A percentile compares a stretch with the other conserved stretches of the same genome.
These are phyloP conservation scores for Microcaecilia unicolor DNA, from an alignment of 2,797 vertebrate species.

Conservation along the genomic window DNA sequence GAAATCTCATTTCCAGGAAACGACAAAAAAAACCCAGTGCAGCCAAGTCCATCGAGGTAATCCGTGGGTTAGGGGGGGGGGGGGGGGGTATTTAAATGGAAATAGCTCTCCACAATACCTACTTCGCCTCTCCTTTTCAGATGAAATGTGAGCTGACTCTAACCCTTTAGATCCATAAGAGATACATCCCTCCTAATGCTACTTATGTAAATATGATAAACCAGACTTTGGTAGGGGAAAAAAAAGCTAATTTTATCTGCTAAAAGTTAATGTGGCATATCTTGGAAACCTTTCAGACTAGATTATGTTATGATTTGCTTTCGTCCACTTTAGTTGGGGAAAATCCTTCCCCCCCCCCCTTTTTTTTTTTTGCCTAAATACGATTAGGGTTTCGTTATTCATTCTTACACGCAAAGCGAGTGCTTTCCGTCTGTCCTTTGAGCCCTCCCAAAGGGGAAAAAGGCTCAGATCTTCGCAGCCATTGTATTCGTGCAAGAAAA, in stretches of 20 bases:
- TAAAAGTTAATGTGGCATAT: conserved; percentile 55
- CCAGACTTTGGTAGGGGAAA: conserved; percentile 24
- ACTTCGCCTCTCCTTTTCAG: conserved; percentile 33
- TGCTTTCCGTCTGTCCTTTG: conserved; percentile 47
- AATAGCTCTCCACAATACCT: conserved; percentile 45
- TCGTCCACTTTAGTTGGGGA: conserved; percentile 51
- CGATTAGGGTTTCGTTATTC: conserved; percentile 41
- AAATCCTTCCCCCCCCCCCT: no score
- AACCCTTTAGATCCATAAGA: conserved; percentile 43
- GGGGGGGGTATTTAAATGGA: conserved; percentile 58
- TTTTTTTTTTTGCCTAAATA: conserved; percentile 52
- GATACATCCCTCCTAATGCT: conserved; percentile 46
- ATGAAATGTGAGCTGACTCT: conserved; percentile 44
- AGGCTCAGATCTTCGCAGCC: conserved; percentile 62
- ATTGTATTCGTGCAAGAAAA: conserved; percentile 55
- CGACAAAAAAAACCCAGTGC: conserved; percentile 54
- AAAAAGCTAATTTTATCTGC: conserved; percentile 46
- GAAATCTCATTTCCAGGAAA: conserved; percentile 74
- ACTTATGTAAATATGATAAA: conserved; percentile 59
- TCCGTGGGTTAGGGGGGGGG: conserved; percentile 52
- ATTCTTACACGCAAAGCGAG: conserved; percentile 46
- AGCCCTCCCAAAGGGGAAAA: conserved; percentile 52
- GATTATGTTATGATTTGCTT: conserved; percentile 53
- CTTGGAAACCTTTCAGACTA: conserved; percentile 58
- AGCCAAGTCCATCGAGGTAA: conserved; percentile 64